Evolutionary conservation across 2,888 invertebrate genomes (phyloP), one percentile per base, ranked within the genome.

Genomic region (Lepidonotus clava): DNA sequence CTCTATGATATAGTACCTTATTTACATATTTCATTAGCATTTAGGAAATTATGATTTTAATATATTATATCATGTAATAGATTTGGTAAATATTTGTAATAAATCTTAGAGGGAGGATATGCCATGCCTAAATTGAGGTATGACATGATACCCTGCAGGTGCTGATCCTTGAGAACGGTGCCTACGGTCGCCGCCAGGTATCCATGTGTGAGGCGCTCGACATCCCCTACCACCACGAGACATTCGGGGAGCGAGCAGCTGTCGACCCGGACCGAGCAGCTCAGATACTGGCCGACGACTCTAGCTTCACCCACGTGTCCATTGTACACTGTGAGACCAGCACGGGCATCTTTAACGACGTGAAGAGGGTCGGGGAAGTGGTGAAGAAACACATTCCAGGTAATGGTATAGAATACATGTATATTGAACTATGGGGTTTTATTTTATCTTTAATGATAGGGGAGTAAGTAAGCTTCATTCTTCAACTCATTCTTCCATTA

Each of bases 261-360:
- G 92, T 95, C 8, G 90, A 92, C 86, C 85, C 91, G 34, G 86
- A 89, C 4, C 85, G 87, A 6, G 91, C 93, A 21, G 90, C 91
- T 67, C 89, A 91, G 34, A 88, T 93, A 38, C 86, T 93, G 40
- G 89, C 90, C 83, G 87, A 83, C 41, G 91, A 92, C n/a, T 91
- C 88, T 32, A 88, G 90, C 4, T 94, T 92, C 90, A 93, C 92
- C 11, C 89, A 93, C n/a, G 94, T 95, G 28, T 91, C 93, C 18
- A 90, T 94, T 11, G 94, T 95, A 21, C 95, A 95, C 88, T 94
- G 95, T 90, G 95, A 95, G 89, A 95, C 95, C 2, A 95, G 94
- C 88, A 94, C 94, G 36, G 95, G 95, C 2, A 92, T 95, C 14
- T 89, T 95, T 56, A 95, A 95, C 89, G 94, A 94, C 4, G 93